A percentile compares a stretch with the other conserved stretches of the same genome.
Conservation (phyloP, 2,113 vertebrate species). For the Xiphias gladius region DNA sequence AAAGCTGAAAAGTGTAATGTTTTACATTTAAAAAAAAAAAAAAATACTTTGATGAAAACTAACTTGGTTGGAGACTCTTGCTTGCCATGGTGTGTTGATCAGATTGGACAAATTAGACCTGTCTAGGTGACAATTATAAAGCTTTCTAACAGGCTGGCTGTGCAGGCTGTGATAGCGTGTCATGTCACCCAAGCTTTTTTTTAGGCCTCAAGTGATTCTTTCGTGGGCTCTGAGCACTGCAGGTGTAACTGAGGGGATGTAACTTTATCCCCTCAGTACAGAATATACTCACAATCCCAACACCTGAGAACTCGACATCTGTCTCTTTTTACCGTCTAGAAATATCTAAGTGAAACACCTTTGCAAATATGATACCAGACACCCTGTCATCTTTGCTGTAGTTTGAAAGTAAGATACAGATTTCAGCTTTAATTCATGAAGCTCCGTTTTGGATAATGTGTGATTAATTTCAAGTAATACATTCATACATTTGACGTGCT, state of each 20-base stretch:
- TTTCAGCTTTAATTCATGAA: not conserved
- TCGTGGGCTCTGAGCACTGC: not conserved
- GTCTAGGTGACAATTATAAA: not conserved
- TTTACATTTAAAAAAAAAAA: not conserved
- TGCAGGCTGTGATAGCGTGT: not conserved
- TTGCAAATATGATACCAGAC: not conserved
- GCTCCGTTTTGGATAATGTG: not conserved
- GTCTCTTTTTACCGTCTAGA: not conserved
- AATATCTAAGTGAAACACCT: not conserved
- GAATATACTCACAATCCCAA: not conserved
- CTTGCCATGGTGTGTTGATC: not conserved
- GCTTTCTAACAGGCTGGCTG: not conserved
- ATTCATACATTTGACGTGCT: slow-evolving; percentile 94
- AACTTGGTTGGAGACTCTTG: not conserved
- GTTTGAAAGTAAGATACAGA: not conserved
- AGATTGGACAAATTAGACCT: not conserved
- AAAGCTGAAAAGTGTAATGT: not conserved
- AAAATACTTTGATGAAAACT: not conserved
- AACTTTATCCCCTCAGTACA: slow-evolving; percentile 11
- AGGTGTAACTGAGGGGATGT: not conserved
- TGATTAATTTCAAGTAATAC: not conserved
- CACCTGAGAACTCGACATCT: not conserved
- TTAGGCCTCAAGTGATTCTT: not conserved
- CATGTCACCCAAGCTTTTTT: not conserved
- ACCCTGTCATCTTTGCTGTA: not conserved